These are phyloP conservation scores for Trochalopteron elliotii DNA, from an alignment of 2,113 vertebrate species.

Conservation along the genomic window DNA sequence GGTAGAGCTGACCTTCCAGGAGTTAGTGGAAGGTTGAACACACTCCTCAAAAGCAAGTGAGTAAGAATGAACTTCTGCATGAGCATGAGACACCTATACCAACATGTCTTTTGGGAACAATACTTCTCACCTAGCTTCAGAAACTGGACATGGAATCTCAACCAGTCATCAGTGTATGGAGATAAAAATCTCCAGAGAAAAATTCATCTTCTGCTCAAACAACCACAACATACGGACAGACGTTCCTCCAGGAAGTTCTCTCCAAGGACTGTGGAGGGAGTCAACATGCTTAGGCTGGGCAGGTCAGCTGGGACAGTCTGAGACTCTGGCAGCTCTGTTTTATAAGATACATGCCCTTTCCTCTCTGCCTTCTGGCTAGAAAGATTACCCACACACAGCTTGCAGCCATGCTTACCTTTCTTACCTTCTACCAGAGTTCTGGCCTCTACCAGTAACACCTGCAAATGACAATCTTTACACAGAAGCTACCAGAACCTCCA, in stretches of 20 bases:
- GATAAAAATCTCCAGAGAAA: background rate
- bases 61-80: background rate
- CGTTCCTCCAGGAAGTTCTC: background rate
- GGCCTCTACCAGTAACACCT: background rate
- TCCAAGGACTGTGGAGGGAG: background rate
- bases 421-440: background rate
- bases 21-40: background rate
- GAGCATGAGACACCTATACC: background rate
- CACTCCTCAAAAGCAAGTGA: background rate
- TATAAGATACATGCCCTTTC: background rate
- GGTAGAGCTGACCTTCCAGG: background rate
- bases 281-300: background rate
- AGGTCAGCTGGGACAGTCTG: background rate
- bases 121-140: background rate
- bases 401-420: fast-evolving
- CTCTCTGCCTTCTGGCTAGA: background rate
- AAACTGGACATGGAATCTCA: background rate
- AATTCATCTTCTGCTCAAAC: background rate
- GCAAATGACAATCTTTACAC: background rate
- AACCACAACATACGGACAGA: background rate
- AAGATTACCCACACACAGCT: background rate
- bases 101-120: background rate
- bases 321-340: background rate
- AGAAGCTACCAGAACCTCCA: background rate
- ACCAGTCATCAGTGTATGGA: background rate